Base-by-base conservation (phyloP, 2,797 vertebrate species). In the Prionace glauca region DNA sequence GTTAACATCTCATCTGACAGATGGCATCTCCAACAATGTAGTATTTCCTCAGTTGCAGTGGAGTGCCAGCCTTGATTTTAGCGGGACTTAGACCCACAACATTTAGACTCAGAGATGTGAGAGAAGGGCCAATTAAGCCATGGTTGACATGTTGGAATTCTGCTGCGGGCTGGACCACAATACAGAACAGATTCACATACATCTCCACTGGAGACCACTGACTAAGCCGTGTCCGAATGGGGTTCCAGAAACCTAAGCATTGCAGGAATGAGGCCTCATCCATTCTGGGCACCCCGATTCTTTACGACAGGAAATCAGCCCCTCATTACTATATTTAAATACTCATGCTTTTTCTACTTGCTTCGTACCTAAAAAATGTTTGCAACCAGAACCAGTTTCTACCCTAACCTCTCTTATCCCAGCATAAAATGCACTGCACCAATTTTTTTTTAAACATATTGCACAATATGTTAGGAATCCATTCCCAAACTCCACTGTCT, bases 181-280 rank as follows among this genome's bases (percentile, higher is more conserved):
- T 45, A 22, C 22, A 24, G 10, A 45, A 45, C 41, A 24, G 45
- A 45, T 18, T 96, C 77, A 96, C 98, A 98, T 98, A 98, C 98
- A 98, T 98, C 98, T 97, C 98, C 98, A 98, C 97, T 98, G 97
- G 97, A 97, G 96, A 92, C 96, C 96, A 96, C 97, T 41, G n/a
- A 36, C 79, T 20, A 84, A 41, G 18, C 18, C 22, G 20, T 8
- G 41, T 45, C n/a, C n/a, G 96, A 69, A 96, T 98, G 97, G 98
- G 98, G 98, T 98, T 98, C 98, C 98, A 97, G 98, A 98, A 98
- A 81, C n/a, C 41, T 84, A 41, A 84, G 81, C 20, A 24, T 7
- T 84, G 20, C 81, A 84, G 41, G 81, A 8, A 20, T 24, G 20
- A 45, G 36, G 36, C 41, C 81, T 81, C 14, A 14, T 81, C n/a